phyloP scores from a whole-genome alignment of 2,888 invertebrate genomes.

The Lasioglossum figueresi region DNA sequence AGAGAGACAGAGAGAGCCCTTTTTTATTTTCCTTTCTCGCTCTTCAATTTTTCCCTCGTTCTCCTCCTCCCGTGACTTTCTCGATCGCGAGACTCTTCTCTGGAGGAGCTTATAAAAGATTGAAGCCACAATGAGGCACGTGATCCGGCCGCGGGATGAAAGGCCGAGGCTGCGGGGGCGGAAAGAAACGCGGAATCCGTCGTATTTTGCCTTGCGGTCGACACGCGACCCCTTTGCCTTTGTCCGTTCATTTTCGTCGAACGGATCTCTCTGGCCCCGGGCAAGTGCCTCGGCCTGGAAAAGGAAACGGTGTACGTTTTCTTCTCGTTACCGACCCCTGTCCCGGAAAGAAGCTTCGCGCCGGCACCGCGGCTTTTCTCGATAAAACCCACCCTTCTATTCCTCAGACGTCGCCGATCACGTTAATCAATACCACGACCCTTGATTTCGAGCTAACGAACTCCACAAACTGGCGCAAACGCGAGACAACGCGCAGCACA shows the following conservation, averaged over 20 bases:
- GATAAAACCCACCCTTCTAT: neutral
- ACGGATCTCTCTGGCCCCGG: slow-evolving; percentile 32
- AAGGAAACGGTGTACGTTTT: slow-evolving; percentile 1
- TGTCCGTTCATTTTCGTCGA: slow-evolving; percentile 39
- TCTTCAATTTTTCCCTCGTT: neutral
- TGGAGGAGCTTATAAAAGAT: slow-evolving; percentile 58
- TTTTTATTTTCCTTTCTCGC: neutral
- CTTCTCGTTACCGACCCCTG: neutral
- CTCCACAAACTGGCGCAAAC: neutral
- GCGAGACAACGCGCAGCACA: neutral
- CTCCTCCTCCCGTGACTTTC: slow-evolving; percentile 4
- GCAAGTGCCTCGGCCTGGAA: slow-evolving; percentile 27
- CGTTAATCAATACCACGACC: neutral
- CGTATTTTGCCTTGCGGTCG: slow-evolving; percentile 37
- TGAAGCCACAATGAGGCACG: slow-evolving; percentile 50
- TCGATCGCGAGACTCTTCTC: slow-evolving; percentile 49
- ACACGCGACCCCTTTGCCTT: slow-evolving; percentile 53
- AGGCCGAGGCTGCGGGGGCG: neutral
- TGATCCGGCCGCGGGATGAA: slow-evolving; percentile 31
- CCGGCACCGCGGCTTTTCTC: neutral
- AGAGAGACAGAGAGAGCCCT: neutral
- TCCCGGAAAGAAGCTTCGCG: slow-evolving; percentile 3
- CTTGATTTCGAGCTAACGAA: neutral
- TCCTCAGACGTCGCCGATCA: neutral
- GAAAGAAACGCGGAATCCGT: slow-evolving; percentile 19